A percentile compares a stretch with the other conserved stretches of the same genome.
These are phyloP conservation scores for Eubasilissa regina DNA, from an alignment of 1,140 invertebrate species.

Conservation along the genomic window DNA sequence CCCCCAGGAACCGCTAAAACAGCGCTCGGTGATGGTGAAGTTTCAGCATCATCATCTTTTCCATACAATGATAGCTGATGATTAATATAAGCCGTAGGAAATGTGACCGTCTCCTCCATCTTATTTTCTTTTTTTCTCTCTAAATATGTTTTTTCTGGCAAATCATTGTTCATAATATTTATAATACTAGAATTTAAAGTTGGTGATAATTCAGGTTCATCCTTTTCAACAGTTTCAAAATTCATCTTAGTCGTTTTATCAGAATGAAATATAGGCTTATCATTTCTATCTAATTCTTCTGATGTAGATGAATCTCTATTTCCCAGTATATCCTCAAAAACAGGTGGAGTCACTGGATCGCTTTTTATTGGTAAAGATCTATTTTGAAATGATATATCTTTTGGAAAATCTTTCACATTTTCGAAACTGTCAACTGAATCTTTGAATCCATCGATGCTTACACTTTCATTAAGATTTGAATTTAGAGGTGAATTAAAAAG, in stretches of 20 bases:
- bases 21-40: constrained; percentile 61
- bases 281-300: constrained; percentile 15
- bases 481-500: constrained; percentile 52
- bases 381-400: background rate
- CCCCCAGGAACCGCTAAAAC: constrained; percentile 75
- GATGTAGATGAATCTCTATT: constrained; percentile 2
- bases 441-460: constrained; percentile 21
- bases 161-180: constrained; percentile 37
- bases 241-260: constrained; percentile 23
- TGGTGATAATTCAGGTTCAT: background rate
- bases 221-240: background rate
- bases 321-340: background rate
- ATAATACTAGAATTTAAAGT: constrained; percentile 17
- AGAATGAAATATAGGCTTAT: background rate
- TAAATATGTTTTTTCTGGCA: constrained; percentile 2
- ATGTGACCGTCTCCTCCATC: constrained; percentile 4
- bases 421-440: constrained; percentile 19
- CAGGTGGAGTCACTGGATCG: background rate
- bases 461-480: constrained; percentile 52
- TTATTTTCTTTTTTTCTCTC: constrained; percentile 9
- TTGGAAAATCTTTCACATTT: background rate
- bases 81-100: constrained; percentile 31
- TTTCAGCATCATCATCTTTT: constrained; percentile 36
- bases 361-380: constrained; percentile 13
- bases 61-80: constrained; percentile 33